Base-by-base conservation (phyloP, 2,888 invertebrate species). In the Drosophila tripunctata region DNA sequence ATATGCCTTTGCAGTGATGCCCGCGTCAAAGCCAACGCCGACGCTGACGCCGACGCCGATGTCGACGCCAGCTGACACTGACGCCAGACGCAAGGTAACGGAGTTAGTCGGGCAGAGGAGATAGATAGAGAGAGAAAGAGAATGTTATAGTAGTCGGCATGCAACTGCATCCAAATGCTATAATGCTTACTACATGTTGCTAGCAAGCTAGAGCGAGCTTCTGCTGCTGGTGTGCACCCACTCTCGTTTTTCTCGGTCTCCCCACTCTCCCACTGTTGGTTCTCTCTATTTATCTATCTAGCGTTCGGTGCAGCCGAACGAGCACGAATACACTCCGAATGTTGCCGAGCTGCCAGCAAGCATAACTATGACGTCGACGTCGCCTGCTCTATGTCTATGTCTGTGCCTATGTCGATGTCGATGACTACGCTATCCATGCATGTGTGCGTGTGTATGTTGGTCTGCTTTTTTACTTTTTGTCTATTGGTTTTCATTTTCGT, bases 401-500 rank as follows among this genome's bases (percentile, higher is more conserved):
- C 38, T 67, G 41, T 69, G 58, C 64, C 64, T 45, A 51, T 72
- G 61, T 60, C 41, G 33, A 19, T 55, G 63, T 38, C 66, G 54
- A 56, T 69, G 67, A 67, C 67, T 67, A 48, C 52, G 43, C 45
- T 44, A 48, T 50, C 65, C 67, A 47, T 65, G 43, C 54, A 44
- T 67, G 38, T 67, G 54, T 66, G 66, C 50, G 38, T 72, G 65
- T 66, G 51, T 63, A 24, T 24, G 43, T 45, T 57, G 61, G 35
- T 67, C 64, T 52, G 67, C 54, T 33, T 71, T 60, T 50, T 57
- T 77, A 67, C 73, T 67, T 82, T 82, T 85, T 78, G 80, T 86
- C 83, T 79, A 82, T 84, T 84, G 82, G 78, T 81, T 84, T 84
- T 84, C 87, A 84, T 87, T 84, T 87, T 87, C 82, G 75, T 87